Conservation (phyloP, 1,140 invertebrate genomes). For the Aphelenchoides avenae region DNA sequence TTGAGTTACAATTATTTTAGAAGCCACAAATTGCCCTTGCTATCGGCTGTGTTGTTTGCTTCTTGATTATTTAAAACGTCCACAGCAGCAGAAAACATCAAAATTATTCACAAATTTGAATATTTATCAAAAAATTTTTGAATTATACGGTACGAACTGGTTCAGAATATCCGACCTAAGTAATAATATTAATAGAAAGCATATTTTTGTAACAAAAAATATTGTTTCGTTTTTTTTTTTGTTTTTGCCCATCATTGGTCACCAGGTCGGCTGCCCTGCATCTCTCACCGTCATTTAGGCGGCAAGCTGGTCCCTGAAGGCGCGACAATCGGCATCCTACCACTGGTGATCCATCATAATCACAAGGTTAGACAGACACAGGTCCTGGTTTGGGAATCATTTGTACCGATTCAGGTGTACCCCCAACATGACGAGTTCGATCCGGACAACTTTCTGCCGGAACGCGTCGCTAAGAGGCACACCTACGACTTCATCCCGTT, state of each 20-base stretch:
- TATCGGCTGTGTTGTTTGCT: no score
- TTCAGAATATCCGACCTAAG: no score
- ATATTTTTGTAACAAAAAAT: no score
- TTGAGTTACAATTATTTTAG: no score
- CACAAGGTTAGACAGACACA: background rate
- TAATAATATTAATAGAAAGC: no score
- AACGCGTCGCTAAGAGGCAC: conserved; percentile 4
- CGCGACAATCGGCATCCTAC: background rate
- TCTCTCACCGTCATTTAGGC: background rate
- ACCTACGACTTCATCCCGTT: conserved; percentile 56
- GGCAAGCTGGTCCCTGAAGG: background rate
- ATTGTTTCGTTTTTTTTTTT: background rate
- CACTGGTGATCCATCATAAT: conserved; percentile 5
- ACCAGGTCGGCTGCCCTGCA: background rate
- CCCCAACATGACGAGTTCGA: conserved; percentile 17
- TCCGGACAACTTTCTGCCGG: conserved; percentile 17
- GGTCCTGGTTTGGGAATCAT: background rate
- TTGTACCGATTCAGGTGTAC: conserved; percentile 8
- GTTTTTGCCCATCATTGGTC: background rate
- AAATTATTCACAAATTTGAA: no score
- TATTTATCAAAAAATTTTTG: no score
- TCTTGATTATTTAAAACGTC: no score
- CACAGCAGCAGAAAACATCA: no score
- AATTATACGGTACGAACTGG: no score
- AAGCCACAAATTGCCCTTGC: no score